Conservation (phyloP, 1,140 invertebrate genomes). For the Semibalanus balanoides region DNA sequence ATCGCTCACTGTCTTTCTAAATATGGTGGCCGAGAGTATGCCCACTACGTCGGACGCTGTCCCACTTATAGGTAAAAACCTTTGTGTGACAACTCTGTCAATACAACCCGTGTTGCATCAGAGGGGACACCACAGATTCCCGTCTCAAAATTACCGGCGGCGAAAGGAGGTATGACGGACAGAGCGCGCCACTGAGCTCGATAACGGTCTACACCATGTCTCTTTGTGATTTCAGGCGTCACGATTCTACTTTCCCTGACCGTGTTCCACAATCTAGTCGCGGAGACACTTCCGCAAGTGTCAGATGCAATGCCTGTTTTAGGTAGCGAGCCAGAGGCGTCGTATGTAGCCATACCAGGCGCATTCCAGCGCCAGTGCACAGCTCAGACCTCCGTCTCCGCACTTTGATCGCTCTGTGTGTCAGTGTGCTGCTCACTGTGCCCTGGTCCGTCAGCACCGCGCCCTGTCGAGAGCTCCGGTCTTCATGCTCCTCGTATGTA, state of each 20-base stretch:
- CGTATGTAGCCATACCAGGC: too few species aligned
- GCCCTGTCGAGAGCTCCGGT: too few species aligned
- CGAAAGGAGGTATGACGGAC: not conserved
- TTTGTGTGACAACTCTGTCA: not conserved
- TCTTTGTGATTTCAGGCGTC: constrained; percentile 55
- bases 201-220: not conserved
- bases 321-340: constrained; percentile 24
- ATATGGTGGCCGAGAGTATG: constrained; percentile 47
- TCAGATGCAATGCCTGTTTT: constrained; percentile 59
- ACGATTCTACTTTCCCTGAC: constrained; percentile 99
- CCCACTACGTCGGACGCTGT: constrained; percentile 54
- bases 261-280: constrained; percentile 94
- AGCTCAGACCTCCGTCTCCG: too few species aligned
- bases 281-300: constrained; percentile 87
- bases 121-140: not conserved
- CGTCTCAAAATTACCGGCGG: not conserved
- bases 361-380: too few species aligned
- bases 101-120: not conserved
- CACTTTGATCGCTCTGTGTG: too few species aligned
- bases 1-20: constrained; percentile 54
- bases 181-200: not conserved
- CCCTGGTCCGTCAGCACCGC: too few species aligned
- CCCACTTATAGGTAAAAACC: constrained; percentile 68
- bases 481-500: too few species aligned
- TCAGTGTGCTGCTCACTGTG: too few species aligned